These are phyloP conservation scores for Drosophila helvetica DNA, from an alignment of 2,888 invertebrate species.

Conservation along the genomic window DNA sequence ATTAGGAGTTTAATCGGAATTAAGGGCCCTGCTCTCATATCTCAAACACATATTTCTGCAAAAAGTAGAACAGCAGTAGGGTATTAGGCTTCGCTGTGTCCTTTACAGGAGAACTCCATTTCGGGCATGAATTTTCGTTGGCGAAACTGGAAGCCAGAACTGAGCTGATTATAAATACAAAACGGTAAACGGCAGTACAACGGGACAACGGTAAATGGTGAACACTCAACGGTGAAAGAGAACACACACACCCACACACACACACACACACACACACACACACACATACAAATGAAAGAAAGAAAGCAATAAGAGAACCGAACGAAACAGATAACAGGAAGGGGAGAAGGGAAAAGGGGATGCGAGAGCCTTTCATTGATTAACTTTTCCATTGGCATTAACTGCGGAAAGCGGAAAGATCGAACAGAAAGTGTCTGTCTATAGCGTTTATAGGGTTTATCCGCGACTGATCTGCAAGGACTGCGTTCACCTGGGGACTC, in stretches of 20 bases:
- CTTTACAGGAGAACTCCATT: not conserved
- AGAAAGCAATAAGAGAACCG: conserved; percentile 2
- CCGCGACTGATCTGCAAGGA: not conserved
- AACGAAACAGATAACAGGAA: conserved; percentile 9
- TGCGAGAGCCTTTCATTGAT: conserved; percentile 3
- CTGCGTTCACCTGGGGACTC: not conserved
- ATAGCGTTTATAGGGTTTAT: not conserved
- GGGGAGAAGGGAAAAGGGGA: not conserved
- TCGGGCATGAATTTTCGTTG: not conserved
- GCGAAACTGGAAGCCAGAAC: not conserved
- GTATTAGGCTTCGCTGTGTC: too few species aligned
- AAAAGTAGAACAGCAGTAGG: not conserved
- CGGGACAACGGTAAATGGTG: not conserved
- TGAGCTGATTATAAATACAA: not conserved
- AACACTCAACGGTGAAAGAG: not conserved
- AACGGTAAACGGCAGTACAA: not conserved
- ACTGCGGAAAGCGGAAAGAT: conserved; percentile 1
- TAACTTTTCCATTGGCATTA: conserved; percentile 13
- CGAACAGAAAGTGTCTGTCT: not conserved
- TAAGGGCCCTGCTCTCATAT: too few species aligned
- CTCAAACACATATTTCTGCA: too few species aligned
- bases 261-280: not conserved
- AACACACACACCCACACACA: not conserved
- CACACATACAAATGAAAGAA: not conserved
- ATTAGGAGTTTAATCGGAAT: too few species aligned